These are phyloP conservation scores for Gerris lacustris DNA, from an alignment of 2,888 invertebrate genomes.

Conservation along the genomic window DNA sequence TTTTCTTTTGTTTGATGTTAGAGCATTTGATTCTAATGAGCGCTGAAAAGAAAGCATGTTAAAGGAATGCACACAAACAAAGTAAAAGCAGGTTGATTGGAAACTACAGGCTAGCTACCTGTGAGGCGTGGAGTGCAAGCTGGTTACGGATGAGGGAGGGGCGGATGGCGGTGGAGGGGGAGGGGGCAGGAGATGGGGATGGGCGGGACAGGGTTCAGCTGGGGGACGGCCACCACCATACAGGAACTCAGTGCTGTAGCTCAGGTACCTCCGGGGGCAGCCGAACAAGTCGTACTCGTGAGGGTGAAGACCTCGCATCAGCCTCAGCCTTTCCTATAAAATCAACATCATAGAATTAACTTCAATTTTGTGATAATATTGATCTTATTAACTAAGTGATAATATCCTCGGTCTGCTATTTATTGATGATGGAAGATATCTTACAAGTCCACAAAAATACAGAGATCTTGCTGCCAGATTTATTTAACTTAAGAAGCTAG, in stretches of 20 bases:
- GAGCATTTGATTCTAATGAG: too few species aligned
- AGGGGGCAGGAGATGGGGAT: conserved; percentile 42
- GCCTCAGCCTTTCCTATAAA: conserved; percentile 28
- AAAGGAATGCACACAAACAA: too few species aligned
- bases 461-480: too few species aligned
- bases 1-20: too few species aligned
- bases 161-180: conserved; percentile 46
- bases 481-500: too few species aligned
- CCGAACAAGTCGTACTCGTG: conserved; percentile 24
- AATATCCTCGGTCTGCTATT: too few species aligned
- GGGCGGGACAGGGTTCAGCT: conserved; percentile 30
- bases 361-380: too few species aligned
- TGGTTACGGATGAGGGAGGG: conserved; percentile 49
- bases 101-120: conserved; percentile 21
- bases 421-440: too few species aligned
- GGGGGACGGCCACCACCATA: conserved; percentile 25
- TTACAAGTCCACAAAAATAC: too few species aligned
- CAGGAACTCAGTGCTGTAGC: conserved; percentile 36
- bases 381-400: too few species aligned
- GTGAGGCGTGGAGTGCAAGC: conserved; percentile 33
- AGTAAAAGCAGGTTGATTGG: too few species aligned
- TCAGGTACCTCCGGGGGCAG: conserved; percentile 34
- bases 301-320: conserved; percentile 25
- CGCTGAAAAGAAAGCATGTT: too few species aligned
- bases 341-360: not conserved